Conservation (phyloP, 2,888 invertebrate species). For the Hypomecis punctinalis region DNA sequence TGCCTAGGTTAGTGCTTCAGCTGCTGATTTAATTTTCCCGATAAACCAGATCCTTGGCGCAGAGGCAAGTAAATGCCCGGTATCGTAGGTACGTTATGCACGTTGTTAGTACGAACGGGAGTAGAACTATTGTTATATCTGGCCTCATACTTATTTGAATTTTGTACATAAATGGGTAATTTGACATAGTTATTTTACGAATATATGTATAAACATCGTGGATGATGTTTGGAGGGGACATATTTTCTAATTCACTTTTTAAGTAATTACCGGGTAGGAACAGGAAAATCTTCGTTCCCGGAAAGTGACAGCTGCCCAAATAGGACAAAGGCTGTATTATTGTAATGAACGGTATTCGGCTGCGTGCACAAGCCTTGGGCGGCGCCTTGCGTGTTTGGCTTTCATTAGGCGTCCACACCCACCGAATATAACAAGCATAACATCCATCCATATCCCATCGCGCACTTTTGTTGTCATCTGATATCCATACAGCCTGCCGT, state of each 20-base stretch:
- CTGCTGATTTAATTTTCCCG: conserved; percentile 45
- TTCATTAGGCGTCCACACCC: conserved; percentile 77
- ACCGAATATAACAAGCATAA: conserved; percentile 50
- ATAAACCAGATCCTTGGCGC: conserved; percentile 34
- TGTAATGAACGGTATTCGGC: conserved; percentile 58
- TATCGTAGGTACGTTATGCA: conserved; percentile 26
- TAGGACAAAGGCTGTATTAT: conserved; percentile 49
- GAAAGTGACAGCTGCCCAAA: conserved; percentile 39
- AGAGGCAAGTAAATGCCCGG: conserved; percentile 21
- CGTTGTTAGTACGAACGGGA: conserved; percentile 34
- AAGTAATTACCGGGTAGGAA: background rate
- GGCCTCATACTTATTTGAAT: too few species aligned
- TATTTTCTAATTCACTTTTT: conserved; percentile 1
- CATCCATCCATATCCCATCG: conserved; percentile 40
- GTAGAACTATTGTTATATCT: background rate
- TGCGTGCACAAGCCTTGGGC: conserved; percentile 52
- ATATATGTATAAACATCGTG: too few species aligned
- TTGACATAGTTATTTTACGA: too few species aligned
- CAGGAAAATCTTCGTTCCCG: conserved; percentile 14
- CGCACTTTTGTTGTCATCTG: conserved; percentile 34
- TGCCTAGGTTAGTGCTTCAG: conserved; percentile 34
- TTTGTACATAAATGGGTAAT: too few species aligned
- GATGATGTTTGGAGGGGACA: too few species aligned
- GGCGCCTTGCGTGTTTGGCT: conserved; percentile 76
- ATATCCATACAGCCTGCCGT: conserved; percentile 21